Evolutionary conservation across 2,797 vertebrate species (phyloP), one percentile per base, ranked within the genome.

Genomic region (Cephalopachus bancanus): DNA sequence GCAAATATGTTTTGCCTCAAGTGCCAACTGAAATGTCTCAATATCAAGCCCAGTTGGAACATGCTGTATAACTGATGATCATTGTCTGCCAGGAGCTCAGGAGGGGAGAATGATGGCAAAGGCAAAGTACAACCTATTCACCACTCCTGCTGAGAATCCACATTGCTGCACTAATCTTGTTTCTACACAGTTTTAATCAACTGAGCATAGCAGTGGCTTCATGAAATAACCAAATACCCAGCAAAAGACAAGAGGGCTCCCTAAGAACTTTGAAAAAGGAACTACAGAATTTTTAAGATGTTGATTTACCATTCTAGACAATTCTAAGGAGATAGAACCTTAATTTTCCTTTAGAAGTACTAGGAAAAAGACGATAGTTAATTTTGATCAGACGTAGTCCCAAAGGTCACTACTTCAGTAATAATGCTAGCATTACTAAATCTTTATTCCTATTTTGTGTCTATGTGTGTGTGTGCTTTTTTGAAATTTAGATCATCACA

Each of bases 1-100:
- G 60, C n/a, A 84, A 95, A 92, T 84, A 64, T 30, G 26, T 89
- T 83, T 92, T 95, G 60, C 96, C 57, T 37, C 24, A 72, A 90
- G 33, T 83, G 83, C 64, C 80, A 96, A 72, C 4, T 28, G 24
- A 91, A 85, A 83, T 67, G 16, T 79, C 59, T 97, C 89, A 91
- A 28, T 89, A 91, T 69, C 57, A 95, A 95, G 26, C n/a, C 69
- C 53, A 37, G 11, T 75, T 91, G 20, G 55, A 89, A 93, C 93
- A 75, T 0, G 7, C 7, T 76, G 26, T 22, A 17, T 53, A 81
- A 91, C 72, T 79, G 22, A 85, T 93, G 26, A 74, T 86, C 53
- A 89, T 62, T 74, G 26, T 78, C 24, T 91, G 7, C 30, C 79
- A 85, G 64, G 33, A 74, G 44, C 53, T 93, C 53, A 83, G 83